Conservation (phyloP, 2,797 vertebrate genomes). For the Tinamus major region DNA sequence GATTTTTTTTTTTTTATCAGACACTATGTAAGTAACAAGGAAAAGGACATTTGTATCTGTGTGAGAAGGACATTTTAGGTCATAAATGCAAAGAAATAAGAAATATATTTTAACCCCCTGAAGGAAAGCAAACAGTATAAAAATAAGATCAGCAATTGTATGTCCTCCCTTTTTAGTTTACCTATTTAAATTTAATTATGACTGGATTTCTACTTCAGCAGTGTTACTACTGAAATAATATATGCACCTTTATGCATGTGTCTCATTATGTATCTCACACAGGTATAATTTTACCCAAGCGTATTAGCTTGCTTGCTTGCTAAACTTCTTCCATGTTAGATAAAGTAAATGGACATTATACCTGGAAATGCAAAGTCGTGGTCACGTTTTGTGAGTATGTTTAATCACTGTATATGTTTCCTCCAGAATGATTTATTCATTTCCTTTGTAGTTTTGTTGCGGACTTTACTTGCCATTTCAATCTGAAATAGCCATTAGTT, state of each 20-base stretch:
- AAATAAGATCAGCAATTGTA: background rate
- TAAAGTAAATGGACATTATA: slow-evolving; percentile 33
- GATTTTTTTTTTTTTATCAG: background rate
- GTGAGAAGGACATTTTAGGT: background rate
- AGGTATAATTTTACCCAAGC: background rate
- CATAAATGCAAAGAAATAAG: background rate
- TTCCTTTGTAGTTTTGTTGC: slow-evolving; percentile 30
- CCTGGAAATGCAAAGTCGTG: slow-evolving; percentile 5
- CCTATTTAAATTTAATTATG: background rate
- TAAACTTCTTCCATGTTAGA: slow-evolving; percentile 3
- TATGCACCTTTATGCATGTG: background rate
- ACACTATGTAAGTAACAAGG: background rate
- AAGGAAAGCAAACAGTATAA: background rate
- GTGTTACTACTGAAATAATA: background rate
- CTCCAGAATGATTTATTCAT: slow-evolving; percentile 39
- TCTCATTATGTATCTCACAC: background rate
- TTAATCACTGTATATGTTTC: slow-evolving; percentile 24
- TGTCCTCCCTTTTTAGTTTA: background rate
- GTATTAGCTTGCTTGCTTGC: background rate
- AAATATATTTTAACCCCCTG: background rate
- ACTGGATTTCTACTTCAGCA: background rate
- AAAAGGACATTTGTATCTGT: background rate
- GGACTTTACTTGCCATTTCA: slow-evolving; percentile 30
- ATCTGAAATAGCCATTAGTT: slow-evolving; percentile 24
- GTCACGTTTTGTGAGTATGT: background rate